Percentiles rank a stretch among this genome's conserved stretches.
phyloP scores from a whole-genome alignment of 1,140 invertebrate species.

The Schlechtendalia chinensis region DNA sequence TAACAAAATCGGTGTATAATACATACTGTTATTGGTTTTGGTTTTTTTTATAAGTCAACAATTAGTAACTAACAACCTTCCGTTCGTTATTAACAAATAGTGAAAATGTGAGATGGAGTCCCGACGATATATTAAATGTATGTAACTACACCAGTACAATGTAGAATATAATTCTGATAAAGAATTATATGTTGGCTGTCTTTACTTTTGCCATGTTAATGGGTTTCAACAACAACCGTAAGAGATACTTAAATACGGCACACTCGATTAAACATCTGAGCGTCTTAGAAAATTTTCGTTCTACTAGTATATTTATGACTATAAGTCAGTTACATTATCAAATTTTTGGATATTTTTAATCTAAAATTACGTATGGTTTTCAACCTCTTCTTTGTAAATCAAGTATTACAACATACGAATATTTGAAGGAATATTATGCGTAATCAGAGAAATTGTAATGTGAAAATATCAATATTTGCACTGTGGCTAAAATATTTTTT shows the following conservation, averaged over 20 bases:
- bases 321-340: not conserved
- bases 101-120: not conserved
- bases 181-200: not conserved
- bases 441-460: too few relatives aligned
- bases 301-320: not conserved
- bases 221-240: conserved; percentile 27
- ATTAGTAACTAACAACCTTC: too few relatives aligned
- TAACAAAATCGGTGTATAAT: too few relatives aligned
- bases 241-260: conserved; percentile 7
- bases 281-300: not conserved
- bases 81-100: not conserved
- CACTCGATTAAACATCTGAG: conserved; percentile 17
- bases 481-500: too few relatives aligned
- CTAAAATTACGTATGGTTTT: not conserved
- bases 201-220: conserved; percentile 8
- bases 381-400: too few relatives aligned
- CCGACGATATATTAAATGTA: not conserved
- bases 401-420: too few relatives aligned
- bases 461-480: too few relatives aligned
- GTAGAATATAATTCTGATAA: not conserved
- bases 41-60: too few relatives aligned
- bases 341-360: not conserved
- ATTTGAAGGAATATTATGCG: too few relatives aligned
- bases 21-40: too few relatives aligned
- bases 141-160: not conserved